Percentiles rank a stretch among this genome's conserved stretches.
Conservation (phyloP, 23 tunicate genomes). For the Styela clava region DNA sequence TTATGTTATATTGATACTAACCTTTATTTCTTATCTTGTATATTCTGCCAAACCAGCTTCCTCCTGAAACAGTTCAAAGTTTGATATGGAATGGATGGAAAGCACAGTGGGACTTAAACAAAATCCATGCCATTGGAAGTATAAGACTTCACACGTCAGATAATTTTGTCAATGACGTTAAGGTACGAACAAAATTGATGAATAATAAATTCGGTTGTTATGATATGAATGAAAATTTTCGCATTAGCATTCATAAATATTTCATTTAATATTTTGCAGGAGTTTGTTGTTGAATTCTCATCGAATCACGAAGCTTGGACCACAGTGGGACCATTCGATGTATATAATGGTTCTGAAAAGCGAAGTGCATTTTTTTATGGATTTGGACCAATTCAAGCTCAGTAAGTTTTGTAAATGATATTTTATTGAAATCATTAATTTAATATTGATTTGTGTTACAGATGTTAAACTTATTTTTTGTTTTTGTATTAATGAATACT, state of each 20-base stretch:
- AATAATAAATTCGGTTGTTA: too few relatives aligned
- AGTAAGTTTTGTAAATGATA: constrained; percentile 21
- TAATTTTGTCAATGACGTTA: constrained; percentile 64
- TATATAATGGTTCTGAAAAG: constrained; percentile 18
- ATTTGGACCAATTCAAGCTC: constrained; percentile 52
- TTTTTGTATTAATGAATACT: too few relatives aligned
- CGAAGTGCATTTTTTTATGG: constrained; percentile 55
- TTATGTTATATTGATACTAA: not conserved
- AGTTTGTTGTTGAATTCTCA: constrained; percentile 47
- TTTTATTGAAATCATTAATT: too few relatives aligned
- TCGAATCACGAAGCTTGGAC: constrained; percentile 35
- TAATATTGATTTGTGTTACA: too few relatives aligned
- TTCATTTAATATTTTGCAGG: constrained; percentile 32
- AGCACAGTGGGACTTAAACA: constrained; percentile 40
- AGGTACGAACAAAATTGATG: constrained; percentile 31
- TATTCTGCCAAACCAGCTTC: too few relatives aligned
- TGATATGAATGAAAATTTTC: too few relatives aligned
- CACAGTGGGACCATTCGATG: constrained; percentile 52
- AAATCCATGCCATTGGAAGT: constrained; percentile 51
- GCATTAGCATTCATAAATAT: too few relatives aligned
- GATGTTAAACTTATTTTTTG: too few relatives aligned
- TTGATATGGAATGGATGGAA: constrained; percentile 69
- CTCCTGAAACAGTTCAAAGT: not conserved
- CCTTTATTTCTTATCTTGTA: too few relatives aligned
- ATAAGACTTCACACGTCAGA: constrained; percentile 55